These are phyloP conservation scores for Chalcosyrphus nemorum DNA, from an alignment of 2,888 invertebrate species.

Conservation along the genomic window DNA sequence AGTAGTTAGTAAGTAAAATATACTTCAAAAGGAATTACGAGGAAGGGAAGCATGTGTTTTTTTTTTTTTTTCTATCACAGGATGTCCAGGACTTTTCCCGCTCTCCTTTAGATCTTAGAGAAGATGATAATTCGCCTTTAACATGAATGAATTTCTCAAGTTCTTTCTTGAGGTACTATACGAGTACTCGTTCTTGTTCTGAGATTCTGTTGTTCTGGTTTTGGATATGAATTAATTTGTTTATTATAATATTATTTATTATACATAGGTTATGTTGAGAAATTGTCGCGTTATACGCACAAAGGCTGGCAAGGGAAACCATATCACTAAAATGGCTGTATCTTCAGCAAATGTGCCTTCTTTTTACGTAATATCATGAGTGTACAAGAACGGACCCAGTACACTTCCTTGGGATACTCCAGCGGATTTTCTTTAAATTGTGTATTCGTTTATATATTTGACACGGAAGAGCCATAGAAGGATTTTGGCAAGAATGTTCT, in stretches of 20 bases:
- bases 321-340: too few species aligned
- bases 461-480: too few species aligned
- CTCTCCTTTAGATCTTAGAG: not conserved
- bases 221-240: not conserved
- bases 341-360: too few species aligned
- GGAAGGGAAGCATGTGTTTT: not conserved
- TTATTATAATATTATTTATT: not conserved
- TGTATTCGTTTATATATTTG: too few species aligned
- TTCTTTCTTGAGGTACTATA: slow-evolving; percentile 39
- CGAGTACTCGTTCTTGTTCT: not conserved
- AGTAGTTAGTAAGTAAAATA: slow-evolving; percentile 1
- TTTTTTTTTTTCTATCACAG: not conserved
- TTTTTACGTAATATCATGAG: too few species aligned
- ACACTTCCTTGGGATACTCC: too few species aligned
- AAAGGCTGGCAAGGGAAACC: too few species aligned
- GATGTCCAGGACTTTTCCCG: not conserved
- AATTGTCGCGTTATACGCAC: too few species aligned
- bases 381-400: too few species aligned
- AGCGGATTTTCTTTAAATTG: too few species aligned
- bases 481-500: too few species aligned
- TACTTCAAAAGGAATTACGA: slow-evolving; percentile 8
- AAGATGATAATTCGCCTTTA: slow-evolving; percentile 22
- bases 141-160: slow-evolving; percentile 42
- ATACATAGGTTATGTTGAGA: not conserved
- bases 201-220: not conserved